Evolutionary conservation across 2,113 vertebrate species (phyloP).

Genomic region (Brachionichthys hirsutus): DNA sequence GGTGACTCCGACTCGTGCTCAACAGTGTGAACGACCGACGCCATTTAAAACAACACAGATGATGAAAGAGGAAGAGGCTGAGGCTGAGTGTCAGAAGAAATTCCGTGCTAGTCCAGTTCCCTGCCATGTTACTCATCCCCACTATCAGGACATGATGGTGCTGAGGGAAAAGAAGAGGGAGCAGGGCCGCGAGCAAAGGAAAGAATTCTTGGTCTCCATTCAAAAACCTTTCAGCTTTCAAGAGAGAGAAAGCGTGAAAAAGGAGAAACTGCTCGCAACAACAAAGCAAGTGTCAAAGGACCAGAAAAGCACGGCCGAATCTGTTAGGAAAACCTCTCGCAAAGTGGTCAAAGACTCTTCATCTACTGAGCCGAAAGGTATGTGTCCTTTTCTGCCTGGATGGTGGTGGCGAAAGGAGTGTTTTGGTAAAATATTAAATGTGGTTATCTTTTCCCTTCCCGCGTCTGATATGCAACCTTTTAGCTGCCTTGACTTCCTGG

Average conservation of each 20-base stretch:
- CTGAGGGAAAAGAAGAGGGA: constrained; percentile 80
- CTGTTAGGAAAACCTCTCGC: constrained; percentile 58
- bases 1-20: constrained; percentile 69
- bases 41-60: constrained; percentile 43
- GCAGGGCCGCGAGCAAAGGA: constrained; percentile 82
- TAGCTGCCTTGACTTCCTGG: too few relatives aligned
- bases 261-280: constrained; percentile 70
- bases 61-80: constrained; percentile 78
- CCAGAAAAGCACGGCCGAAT: constrained; percentile 46
- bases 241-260: constrained; percentile 82
- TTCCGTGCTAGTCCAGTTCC: constrained; percentile 87
- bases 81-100: constrained; percentile 87
- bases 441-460: too few relatives aligned
- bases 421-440: too few relatives aligned
- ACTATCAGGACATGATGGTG: constrained; percentile 83
- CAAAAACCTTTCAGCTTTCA: constrained; percentile 90
- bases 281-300: constrained; percentile 54
- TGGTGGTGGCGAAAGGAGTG: neutral
- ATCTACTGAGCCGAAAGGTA: constrained; percentile 83
- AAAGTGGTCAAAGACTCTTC: constrained; percentile 73
- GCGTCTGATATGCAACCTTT: too few relatives aligned
- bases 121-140: constrained; percentile 78
- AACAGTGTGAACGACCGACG: constrained; percentile 66
- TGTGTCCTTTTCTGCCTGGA: constrained; percentile 11
- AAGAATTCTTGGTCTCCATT: constrained; percentile 82